Evolutionary conservation across 1,140 invertebrate species (phyloP).

Genomic region (Papilio machaon): DNA sequence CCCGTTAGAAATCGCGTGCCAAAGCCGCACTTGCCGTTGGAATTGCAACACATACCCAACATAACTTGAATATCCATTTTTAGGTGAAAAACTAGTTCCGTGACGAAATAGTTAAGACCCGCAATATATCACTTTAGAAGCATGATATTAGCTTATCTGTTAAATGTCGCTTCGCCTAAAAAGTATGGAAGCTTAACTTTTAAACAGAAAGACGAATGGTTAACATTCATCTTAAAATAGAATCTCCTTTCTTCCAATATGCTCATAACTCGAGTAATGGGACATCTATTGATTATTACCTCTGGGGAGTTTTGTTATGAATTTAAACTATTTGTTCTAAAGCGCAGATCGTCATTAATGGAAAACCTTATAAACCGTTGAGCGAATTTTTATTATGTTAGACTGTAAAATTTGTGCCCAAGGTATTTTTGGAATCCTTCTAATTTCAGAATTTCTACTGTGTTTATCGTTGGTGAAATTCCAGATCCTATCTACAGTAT

Average conservation of each 20-base stretch:
- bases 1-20: conserved; percentile 58
- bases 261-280: background rate
- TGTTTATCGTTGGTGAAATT: background rate
- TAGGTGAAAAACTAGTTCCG: conserved; percentile 24
- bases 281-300: background rate
- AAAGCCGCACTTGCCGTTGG: conserved; percentile 46
- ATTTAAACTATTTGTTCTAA: background rate
- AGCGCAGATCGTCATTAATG: background rate
- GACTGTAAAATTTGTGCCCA: background rate
- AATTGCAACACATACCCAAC: conserved; percentile 21
- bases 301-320: background rate
- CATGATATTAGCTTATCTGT: background rate
- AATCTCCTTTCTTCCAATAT: too few species aligned
- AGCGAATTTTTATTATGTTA: background rate
- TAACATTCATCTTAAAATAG: background rate
- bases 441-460: background rate
- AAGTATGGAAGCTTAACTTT: background rate
- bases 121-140: background rate
- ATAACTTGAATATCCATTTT: conserved; percentile 26
- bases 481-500: background rate
- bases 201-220: background rate
- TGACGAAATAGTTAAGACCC: background rate
- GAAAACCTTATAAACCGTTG: too few species aligned
- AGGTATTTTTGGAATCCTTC: background rate
- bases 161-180: background rate